Conservation (phyloP, 2,797 vertebrate species). For the Sebastes ruberrimus region DNA sequence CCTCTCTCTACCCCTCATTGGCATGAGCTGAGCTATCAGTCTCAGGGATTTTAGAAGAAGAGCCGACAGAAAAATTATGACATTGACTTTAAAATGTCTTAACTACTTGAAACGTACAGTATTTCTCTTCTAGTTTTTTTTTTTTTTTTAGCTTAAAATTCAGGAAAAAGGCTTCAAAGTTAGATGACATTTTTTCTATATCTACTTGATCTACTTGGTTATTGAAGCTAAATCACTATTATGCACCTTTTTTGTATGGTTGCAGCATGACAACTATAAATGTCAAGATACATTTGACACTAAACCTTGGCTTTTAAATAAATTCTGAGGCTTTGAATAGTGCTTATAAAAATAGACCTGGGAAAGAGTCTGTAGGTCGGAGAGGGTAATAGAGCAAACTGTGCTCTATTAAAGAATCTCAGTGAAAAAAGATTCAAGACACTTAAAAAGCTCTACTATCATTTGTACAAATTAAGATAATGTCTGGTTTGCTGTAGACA, state of each 20-base stretch:
- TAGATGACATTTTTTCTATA: background rate
- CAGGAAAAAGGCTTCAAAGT: background rate
- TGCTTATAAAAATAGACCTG: background rate
- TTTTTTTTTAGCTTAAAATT: background rate
- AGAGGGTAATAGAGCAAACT: background rate
- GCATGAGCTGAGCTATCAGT: slow-evolving; percentile 46
- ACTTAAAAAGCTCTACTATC: background rate
- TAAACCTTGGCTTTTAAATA: background rate
- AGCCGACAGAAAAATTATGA: background rate
- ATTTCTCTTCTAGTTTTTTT: background rate
- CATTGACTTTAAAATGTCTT: background rate
- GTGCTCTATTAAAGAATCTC: background rate
- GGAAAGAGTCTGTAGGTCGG: background rate
- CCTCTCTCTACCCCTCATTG: slow-evolving; percentile 8
- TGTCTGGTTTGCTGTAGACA: background rate
- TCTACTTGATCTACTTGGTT: background rate
- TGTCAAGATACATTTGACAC: background rate
- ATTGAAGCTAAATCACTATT: background rate
- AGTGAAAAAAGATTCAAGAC: background rate
- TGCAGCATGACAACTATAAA: background rate
- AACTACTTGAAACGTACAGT: background rate
- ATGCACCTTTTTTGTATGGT: background rate
- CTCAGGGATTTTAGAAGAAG: slow-evolving; percentile 16
- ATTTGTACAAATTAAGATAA: background rate
- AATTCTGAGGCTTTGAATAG: background rate